Evolutionary conservation across 53 echinoderm and acorn worm species (phyloP).

Genomic region (Actinopyga echinites): DNA sequence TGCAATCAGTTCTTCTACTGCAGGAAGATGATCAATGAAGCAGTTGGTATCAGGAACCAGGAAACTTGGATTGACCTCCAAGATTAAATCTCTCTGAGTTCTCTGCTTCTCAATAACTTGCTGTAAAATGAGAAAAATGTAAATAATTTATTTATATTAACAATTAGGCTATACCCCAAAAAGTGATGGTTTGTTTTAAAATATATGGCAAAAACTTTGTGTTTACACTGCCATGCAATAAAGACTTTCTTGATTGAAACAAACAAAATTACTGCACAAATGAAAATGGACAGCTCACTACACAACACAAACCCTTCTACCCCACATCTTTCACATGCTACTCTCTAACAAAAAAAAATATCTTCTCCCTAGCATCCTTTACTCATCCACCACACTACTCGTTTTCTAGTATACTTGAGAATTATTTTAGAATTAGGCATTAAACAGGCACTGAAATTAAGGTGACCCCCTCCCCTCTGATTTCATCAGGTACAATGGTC

Average conservation of each 20-base stretch:
- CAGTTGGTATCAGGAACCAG: constrained; percentile 96
- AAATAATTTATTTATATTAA: neutral
- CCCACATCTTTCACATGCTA: too few relatives aligned
- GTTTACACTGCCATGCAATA: neutral
- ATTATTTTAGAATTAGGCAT: too few relatives aligned
- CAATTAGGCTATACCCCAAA: neutral
- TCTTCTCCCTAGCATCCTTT: too few relatives aligned
- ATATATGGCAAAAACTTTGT: too few relatives aligned
- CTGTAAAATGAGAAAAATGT: constrained; percentile 33
- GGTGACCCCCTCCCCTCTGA: too few relatives aligned
- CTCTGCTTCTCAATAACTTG: constrained; percentile 86
- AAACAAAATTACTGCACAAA: neutral
- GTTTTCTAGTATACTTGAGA: too few relatives aligned
- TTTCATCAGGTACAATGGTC: too few relatives aligned
- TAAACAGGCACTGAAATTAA: too few relatives aligned
- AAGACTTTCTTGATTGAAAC: neutral
- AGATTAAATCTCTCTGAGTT: constrained; percentile 65
- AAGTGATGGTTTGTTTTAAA: neutral
- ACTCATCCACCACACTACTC: too few relatives aligned
- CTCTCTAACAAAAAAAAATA: too few relatives aligned
- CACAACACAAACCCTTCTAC: too few relatives aligned
- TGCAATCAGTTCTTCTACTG: constrained; percentile 52
- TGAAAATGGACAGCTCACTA: too few relatives aligned
- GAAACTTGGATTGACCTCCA: constrained; percentile 78
- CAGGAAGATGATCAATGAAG: constrained; percentile 89